phyloP scores from a whole-genome alignment of 1,140 invertebrate genomes.

The Drosophila punjabiensis region DNA sequence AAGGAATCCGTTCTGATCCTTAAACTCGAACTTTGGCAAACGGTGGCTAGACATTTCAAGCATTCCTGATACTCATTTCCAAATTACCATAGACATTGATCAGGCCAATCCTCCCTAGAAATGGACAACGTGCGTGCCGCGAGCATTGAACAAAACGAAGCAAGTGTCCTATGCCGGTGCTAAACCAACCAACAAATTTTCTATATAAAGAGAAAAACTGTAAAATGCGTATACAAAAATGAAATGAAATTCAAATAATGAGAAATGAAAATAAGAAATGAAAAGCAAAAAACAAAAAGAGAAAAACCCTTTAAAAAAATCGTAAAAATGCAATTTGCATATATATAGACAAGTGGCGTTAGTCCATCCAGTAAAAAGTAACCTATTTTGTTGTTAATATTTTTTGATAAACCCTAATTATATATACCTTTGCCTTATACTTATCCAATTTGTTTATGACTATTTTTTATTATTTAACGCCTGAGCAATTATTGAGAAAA shows the following conservation, averaged over 20 bases:
- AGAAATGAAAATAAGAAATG: conserved; percentile 27
- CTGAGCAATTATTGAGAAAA: conserved; percentile 70
- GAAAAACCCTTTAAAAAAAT: conserved; percentile 46
- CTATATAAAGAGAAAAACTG: conserved; percentile 49
- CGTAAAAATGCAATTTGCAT: conserved; percentile 58
- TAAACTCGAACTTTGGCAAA: conserved; percentile 15
- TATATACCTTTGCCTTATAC: conserved; percentile 64
- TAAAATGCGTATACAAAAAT: conserved; percentile 63
- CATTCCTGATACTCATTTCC: conserved; percentile 82
- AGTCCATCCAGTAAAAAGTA: conserved; percentile 73
- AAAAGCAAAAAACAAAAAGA: conserved; percentile 38
- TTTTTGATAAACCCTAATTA: conserved; percentile 73
- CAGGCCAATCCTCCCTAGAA: conserved; percentile 12
- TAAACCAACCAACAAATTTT: conserved; percentile 76
- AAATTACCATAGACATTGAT: conserved; percentile 68
- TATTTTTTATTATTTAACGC: conserved; percentile 69
- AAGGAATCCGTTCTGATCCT: neutral
- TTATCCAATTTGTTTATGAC: conserved; percentile 57
- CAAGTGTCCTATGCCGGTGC: conserved; percentile 85
- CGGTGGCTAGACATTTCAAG: conserved; percentile 55
- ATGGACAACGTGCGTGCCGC: conserved; percentile 27
- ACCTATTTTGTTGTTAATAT: conserved; percentile 73
- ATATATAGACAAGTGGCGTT: conserved; percentile 64
- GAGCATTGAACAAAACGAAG: conserved; percentile 75
- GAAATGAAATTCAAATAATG: conserved; percentile 24